Conservation (phyloP, 2,888 invertebrate genomes). For the Dromius quadrimaculatus region DNA sequence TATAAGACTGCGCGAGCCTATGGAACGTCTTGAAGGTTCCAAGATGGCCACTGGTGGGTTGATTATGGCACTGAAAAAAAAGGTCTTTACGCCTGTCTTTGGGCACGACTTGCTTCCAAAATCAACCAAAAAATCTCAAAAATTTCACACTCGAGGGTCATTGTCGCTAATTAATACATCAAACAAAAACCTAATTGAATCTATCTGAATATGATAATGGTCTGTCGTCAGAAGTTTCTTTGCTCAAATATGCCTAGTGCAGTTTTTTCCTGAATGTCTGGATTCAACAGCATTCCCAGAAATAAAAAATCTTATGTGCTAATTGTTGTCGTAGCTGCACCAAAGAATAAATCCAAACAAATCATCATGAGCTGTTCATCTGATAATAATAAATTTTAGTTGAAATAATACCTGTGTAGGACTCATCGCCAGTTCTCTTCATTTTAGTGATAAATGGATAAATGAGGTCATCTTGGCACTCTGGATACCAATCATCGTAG, state of each 20-base stretch:
- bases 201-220: slow-evolving; percentile 68
- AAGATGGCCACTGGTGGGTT: no score
- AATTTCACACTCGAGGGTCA: no score
- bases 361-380: slow-evolving; percentile 76
- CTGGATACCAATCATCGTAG: slow-evolving; percentile 66
- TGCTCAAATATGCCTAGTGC: slow-evolving; percentile 70
- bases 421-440: slow-evolving; percentile 61
- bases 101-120: no score
- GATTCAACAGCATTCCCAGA: slow-evolving; percentile 71
- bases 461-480: slow-evolving; percentile 71
- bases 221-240: slow-evolving; percentile 64
- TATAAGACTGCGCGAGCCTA: no score
- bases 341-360: slow-evolving; percentile 77
- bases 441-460: slow-evolving; percentile 75
- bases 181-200: slow-evolving; percentile 66
- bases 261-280: slow-evolving; percentile 71
- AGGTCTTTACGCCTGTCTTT: no score
- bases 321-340: slow-evolving; percentile 75
- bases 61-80: no score
- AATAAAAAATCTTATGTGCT: slow-evolving; percentile 74
- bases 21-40: no score
- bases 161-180: no score
- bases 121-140: no score
- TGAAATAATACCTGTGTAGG: slow-evolving; percentile 66
- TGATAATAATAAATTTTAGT: no score